Base-by-base conservation (phyloP, 2,113 vertebrate species). In the Heliornis fulica region DNA sequence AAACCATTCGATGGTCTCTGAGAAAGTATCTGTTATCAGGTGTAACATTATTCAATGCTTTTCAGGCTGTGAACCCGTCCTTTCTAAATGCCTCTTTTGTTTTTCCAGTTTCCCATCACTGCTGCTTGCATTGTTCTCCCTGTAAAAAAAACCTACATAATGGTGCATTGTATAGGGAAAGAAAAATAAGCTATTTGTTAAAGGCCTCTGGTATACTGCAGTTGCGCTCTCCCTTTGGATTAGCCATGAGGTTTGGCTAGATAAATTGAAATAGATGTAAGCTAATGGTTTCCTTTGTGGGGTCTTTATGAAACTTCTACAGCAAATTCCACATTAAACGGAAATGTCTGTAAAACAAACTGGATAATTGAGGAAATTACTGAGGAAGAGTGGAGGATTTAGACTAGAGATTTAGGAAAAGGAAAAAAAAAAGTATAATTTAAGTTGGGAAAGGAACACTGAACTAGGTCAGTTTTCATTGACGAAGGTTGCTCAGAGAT, bases 31-130 rank as follows among this genome's bases (percentile, higher is more conserved):
- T 79, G 65, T 82, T 79, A 57, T 95, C 97, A 98, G 98, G 98
- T 98, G 97, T 97, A 93, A 96, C 83, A 9, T 89, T 91, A 84
- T 94, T 94, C 85, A 89, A 81, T 25, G 89, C 93, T 90, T 91
- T 94, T 75, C 97, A 97, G 97, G 50, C 97, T 96, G 93, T 64
- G 87, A 84, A 95, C 51, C 28, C 3, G 59, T 21, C 77, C 41
- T 26, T 96, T 91, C 96, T 97, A 97, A 98, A 98, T 94, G 86
- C 86, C 66, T 31, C 92, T 95, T 97, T 98, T 98, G 98, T 98
- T 91, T 96, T 93, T 76, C 72, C 71, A 34, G 88, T 94, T 98
- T 97, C 95, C 97, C 97, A 97, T 97, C 94, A 38, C 91, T 28
- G 71, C 88, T 87, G 93, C 90, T 92, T 8, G 45, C 83, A 97